Base-by-base conservation (phyloP, 1,140 invertebrate genomes). In the Glossosoma conforme region DNA sequence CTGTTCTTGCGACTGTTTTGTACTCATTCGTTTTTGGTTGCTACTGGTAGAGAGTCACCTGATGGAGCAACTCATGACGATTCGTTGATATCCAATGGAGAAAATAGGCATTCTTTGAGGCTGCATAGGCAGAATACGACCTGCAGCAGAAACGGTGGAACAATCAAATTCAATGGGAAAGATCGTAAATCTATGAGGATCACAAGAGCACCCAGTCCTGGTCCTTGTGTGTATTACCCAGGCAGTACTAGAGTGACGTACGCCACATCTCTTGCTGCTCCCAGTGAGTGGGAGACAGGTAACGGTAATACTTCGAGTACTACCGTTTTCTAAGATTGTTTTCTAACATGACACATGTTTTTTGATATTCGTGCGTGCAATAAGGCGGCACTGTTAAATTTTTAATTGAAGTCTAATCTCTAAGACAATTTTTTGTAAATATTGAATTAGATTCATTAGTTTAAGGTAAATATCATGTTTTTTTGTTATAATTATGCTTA, bases 1-100 rank as follows among this genome's bases (percentile, higher is more conserved):
- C 82, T 93, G 45, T 93, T 94, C 69, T 74, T 94, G 45, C 81
- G 87, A 61, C 80, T 92, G 61, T 94, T 95, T 71, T 94, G 90
- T 68, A 80, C 81, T 35, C 75, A 80, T 15, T 70, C 72, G 2
- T 72, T 79, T 54, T 69, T 71, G 36, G 66, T 72, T 20, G 60
- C 70, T 58, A 62, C 66, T 41, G 81, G 80, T 54, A 65, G 81
- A 38, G 84, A 86, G 53, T 81, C 85, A 52, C 78, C 86, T 46
- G 82, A 89, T 67, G 72, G 79, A 60, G 74, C 80, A 60, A 81
- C 85, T 6, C 84, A 87, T 63, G 87, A 89, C 62, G 87, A 90
- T 64, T 88, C 86, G 59, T 77, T 87, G 59, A 79, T 86, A 35
- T 89, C 86, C 30, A 88, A 86, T 67, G 82, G 77, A 59, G 78